Conservation (phyloP, 2,888 invertebrate species). For the Brachylomia viminalis region DNA sequence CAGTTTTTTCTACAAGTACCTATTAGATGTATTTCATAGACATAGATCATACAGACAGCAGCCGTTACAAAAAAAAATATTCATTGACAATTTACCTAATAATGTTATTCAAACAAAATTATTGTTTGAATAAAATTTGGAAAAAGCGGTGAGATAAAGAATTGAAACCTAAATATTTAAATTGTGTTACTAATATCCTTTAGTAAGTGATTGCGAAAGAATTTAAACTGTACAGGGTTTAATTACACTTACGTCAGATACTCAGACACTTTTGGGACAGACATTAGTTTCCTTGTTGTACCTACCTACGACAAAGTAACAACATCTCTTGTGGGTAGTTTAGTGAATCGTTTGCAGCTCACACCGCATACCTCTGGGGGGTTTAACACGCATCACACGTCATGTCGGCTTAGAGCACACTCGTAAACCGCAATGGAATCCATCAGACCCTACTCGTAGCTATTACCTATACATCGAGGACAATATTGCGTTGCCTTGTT, state of each 20-base stretch:
- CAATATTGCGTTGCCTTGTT: not conserved
- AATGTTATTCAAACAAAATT: not conserved
- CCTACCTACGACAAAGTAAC: not conserved
- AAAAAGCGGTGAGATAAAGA: not conserved
- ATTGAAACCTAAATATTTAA: not conserved
- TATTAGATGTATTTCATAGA: too few species aligned
- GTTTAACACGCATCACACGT: conserved; percentile 15
- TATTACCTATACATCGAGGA: not conserved
- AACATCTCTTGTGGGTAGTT: conserved; percentile 2
- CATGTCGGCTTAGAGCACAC: conserved; percentile 9
- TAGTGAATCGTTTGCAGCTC: conserved; percentile 20
- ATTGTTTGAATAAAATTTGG: not conserved
- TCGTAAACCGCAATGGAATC: conserved; percentile 22
- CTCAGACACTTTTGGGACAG: not conserved
- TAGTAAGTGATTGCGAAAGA: not conserved
- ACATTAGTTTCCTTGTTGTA: not conserved
- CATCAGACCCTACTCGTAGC: conserved; percentile 6
- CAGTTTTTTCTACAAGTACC: not conserved
- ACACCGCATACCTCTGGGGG: conserved; percentile 5
- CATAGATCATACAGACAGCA: not conserved
- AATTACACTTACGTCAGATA: not conserved
- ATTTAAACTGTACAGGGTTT: not conserved
- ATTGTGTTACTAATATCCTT: not conserved
- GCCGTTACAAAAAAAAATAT: not conserved
- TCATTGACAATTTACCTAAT: not conserved